These are phyloP conservation scores for Oryzias sinensis DNA, from an alignment of 2,797 vertebrate species.

Conservation along the genomic window DNA sequence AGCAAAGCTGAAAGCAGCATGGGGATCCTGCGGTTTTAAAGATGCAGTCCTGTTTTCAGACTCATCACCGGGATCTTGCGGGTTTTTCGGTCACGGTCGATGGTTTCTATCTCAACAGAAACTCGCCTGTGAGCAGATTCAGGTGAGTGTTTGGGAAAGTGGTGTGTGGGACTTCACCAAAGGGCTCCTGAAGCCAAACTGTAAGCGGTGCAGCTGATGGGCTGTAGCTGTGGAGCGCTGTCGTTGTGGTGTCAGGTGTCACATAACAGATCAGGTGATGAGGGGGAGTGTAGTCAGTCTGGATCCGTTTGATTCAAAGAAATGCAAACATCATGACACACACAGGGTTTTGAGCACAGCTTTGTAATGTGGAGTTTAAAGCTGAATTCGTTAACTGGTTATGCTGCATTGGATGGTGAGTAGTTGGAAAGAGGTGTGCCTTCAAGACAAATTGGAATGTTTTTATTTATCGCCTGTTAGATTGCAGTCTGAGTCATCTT, in stretches of 20 bases:
- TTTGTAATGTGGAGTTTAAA: too few relatives aligned
- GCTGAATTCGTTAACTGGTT: too few relatives aligned
- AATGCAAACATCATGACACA: too few relatives aligned
- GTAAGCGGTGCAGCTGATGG: conserved; percentile 7
- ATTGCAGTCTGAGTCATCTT: too few relatives aligned
- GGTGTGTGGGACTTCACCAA: conserved; percentile 13
- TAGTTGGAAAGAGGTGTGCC: too few relatives aligned
- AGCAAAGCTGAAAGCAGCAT: conserved; percentile 1
- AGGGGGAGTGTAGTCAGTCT: not conserved
- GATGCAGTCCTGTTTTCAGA: conserved; percentile 8
- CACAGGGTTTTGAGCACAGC: too few relatives aligned
- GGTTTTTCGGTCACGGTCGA: conserved; percentile 15
- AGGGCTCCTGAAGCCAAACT: not conserved
- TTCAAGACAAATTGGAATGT: too few relatives aligned
- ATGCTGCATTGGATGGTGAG: too few relatives aligned
- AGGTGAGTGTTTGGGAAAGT: conserved; percentile 10
- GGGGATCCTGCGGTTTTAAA: not conserved
- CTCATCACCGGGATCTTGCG: conserved; percentile 1
- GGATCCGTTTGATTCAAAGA: too few relatives aligned
- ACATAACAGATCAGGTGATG: conserved; percentile 2
- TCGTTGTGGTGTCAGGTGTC: not conserved
- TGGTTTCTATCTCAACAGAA: conserved; percentile 27
- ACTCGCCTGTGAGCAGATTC: conserved; percentile 1
- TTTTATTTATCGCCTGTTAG: too few relatives aligned
- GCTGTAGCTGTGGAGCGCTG: not conserved